A percentile compares a stretch with the other conserved stretches of the same genome.
Evolutionary conservation across 2,797 vertebrate species (phyloP).

Genomic region (Amazona finschi): DNA sequence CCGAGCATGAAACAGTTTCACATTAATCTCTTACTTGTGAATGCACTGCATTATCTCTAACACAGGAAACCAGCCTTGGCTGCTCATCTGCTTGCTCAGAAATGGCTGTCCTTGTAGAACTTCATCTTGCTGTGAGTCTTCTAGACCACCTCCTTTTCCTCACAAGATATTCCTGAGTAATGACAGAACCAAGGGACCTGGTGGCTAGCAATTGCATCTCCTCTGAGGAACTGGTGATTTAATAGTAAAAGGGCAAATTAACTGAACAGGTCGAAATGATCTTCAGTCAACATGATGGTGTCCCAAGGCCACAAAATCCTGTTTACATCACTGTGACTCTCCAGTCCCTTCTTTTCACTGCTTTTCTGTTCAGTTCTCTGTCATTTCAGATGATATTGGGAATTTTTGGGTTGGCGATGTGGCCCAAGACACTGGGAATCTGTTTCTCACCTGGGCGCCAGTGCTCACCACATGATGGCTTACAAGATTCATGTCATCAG

Average conservation of each 20-base stretch:
- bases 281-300: background rate
- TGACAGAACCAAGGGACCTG: background rate
- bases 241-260: background rate
- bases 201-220: background rate
- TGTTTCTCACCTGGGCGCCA: background rate
- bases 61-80: background rate
- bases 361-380: background rate
- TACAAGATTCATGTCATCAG: background rate
- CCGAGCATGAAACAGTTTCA: background rate
- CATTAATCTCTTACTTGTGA: background rate
- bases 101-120: background rate
- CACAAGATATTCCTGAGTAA: background rate
- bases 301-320: background rate
- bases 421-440: background rate
- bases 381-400: background rate
- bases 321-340: fast-evolving
- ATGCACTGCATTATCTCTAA: background rate
- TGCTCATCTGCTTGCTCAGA: background rate
- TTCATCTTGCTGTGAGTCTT: background rate
- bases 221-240: background rate
- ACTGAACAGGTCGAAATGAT: background rate
- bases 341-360: background rate
- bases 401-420: background rate
- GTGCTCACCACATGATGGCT: background rate
- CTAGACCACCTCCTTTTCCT: background rate